phyloP scores from a whole-genome alignment of 1,140 invertebrate species.

The Liolophura sinensis region DNA sequence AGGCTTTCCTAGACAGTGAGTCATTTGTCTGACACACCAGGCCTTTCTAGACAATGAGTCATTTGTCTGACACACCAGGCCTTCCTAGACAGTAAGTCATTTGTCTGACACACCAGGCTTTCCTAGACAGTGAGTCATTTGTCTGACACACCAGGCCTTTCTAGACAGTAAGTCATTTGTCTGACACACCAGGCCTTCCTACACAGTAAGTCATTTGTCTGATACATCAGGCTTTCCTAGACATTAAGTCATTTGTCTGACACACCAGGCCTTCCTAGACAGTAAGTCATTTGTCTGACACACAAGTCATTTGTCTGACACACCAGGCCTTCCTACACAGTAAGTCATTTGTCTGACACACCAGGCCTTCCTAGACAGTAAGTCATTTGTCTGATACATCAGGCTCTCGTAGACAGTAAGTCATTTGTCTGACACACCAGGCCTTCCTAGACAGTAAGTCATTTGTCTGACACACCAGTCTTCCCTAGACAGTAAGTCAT shows the following conservation, averaged over 20 bases:
- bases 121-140: slow-evolving; percentile 8
- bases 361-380: not conserved
- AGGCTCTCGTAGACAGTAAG: not conserved
- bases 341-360: not conserved
- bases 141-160: not conserved
- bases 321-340: slow-evolving; percentile 5
- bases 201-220: slow-evolving; percentile 30
- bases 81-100: slow-evolving; percentile 45
- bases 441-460: no score
- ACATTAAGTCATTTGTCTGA: slow-evolving; percentile 1
- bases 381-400: not conserved
- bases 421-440: not conserved
- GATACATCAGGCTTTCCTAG: slow-evolving; percentile 4
- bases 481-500: not conserved
- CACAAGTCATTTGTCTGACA: slow-evolving; percentile 10
- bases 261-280: not conserved
- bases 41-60: not conserved
- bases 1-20: slow-evolving; percentile 8
- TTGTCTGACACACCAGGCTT: not conserved
- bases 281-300: not conserved
- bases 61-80: slow-evolving; percentile 18
- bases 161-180: not conserved
- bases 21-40: not conserved
- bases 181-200: slow-evolving; percentile 37
- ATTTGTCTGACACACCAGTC: no score